Evolutionary conservation across 2,797 vertebrate species (phyloP).

Genomic region (Dryobates pubescens): DNA sequence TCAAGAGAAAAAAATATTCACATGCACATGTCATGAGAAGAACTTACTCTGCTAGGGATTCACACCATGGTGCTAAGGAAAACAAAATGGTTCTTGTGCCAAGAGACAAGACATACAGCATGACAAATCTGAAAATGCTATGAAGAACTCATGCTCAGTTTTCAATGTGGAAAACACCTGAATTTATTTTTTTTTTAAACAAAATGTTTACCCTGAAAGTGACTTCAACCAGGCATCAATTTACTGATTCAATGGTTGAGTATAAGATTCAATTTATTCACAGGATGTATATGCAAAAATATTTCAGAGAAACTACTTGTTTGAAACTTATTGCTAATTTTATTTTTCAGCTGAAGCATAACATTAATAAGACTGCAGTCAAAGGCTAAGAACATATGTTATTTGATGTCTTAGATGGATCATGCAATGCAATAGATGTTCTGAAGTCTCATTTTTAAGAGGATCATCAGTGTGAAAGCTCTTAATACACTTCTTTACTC

Average conservation of each 20-base stretch:
- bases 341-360: constrained; percentile 42
- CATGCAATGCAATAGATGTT: constrained; percentile 14
- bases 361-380: constrained; percentile 55
- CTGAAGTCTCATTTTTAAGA: constrained; percentile 63
- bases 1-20: not conserved
- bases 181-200: not conserved
- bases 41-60: not conserved
- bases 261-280: not conserved
- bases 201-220: not conserved
- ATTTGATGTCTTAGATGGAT: constrained; percentile 73
- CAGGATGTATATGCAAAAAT: not conserved
- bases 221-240: not conserved
- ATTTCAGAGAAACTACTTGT: constrained; percentile 17
- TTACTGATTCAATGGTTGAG: not conserved
- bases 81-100: not conserved
- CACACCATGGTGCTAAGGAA: not conserved
- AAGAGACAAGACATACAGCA: not conserved
- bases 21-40: not conserved
- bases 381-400: constrained; percentile 49
- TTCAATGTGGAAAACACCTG: not conserved
- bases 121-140: not conserved
- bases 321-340: constrained; percentile 61
- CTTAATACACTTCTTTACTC: constrained; percentile 74
- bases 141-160: not conserved
- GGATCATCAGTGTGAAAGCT: constrained; percentile 62